Base-by-base conservation (phyloP, 2,113 vertebrate genomes). In the Ivindomyrus marchei region DNA sequence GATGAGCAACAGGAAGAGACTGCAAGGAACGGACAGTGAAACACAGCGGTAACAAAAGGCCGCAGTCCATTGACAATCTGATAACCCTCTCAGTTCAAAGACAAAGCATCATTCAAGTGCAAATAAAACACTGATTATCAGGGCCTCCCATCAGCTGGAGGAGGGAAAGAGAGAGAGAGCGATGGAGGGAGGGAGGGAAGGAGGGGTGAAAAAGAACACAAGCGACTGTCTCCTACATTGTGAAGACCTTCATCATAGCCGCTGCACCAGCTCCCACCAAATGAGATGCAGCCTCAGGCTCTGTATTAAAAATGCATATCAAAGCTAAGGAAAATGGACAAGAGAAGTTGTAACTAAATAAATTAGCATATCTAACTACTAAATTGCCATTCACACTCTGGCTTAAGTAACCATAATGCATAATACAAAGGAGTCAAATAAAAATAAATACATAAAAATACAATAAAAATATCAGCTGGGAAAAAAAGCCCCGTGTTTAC, bases 221-320 rank as follows among this genome's bases (percentile, higher is more conserved):
- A 95, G 92, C 93, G 91, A 93, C 96, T 94, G 95, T 96, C 97
- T 97, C 92, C 93, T 96, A 93, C 95, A 95, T 95, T 96, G 96
- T 96, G 96, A 97, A 97, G 96, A 96, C 96, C 94, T 95, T 97
- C 96, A 96, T 97, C 97, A 97, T 96, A 96, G 97, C 95, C 95
- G 95, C 95, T 95, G 96, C 95, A 96, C 95, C 94, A 94, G 96
- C 94, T 96, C 96, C 97, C 96, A 95, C 96, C 97, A 97, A 97
- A 97, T 97, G 97, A 98, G 97, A 97, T 96, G 95, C 97, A 97
- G 97, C 98, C 97, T 91, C 85, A 93, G 97, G 97, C 97, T 94
- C 95, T 93, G 94, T 97, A 98, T 98, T 98, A 98, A 98, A 98
- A 98, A 98, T 98, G 97, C 97, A 98, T 97, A 98, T 98, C 97